Base-by-base conservation (phyloP, 2,888 invertebrate genomes). In the Conops quadrifasciatus region DNA sequence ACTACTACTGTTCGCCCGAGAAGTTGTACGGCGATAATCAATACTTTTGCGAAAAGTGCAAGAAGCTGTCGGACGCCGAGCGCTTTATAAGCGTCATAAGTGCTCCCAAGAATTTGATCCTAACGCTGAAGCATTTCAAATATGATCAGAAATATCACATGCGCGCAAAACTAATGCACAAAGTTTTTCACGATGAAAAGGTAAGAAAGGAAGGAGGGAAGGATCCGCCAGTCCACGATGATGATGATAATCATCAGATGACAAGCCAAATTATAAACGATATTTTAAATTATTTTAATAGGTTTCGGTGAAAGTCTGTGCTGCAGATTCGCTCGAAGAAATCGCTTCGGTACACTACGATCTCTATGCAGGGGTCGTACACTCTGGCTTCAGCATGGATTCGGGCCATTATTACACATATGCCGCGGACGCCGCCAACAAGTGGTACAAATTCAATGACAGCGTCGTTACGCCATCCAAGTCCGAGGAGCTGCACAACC, bases 321-420 rank as follows among this genome's bases (percentile, higher is more conserved):
- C 87, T 78, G 77, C 80, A 78, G 71, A 83, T 75, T 74, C 80
- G 71, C 71, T 80, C 45, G 81, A 81, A 70, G 85, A 84, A 75
- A 79, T 81, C 13, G 81, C 81, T 36, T 80, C 80, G 1, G 88
- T 89, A 71, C 87, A 88, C 21, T 95, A 94, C 83, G 88, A 89
- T 49, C 85, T 96, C 45, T 94, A 94, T 81, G 94, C 94, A 0
- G 93, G 94, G 0, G 92, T 96, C 0, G 92, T 96, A 0, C 96
- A 96, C 84, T 91, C 91, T 0, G 96, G 96, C 1, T 90, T 90
- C 26, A 93, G 92, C 66, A 91, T 94, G 75, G 93, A 95, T 81
- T 92, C 93, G 0, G 96, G 95, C 0, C 96, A 96, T 82, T 96
- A 96, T 83, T 94, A 94, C 83, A 94, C 94, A 0, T 91, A 93